A percentile compares a stretch with the other conserved stretches of the same genome.
phyloP scores from a whole-genome alignment of 2,797 vertebrate genomes.

The Notamacropus eugenii region DNA sequence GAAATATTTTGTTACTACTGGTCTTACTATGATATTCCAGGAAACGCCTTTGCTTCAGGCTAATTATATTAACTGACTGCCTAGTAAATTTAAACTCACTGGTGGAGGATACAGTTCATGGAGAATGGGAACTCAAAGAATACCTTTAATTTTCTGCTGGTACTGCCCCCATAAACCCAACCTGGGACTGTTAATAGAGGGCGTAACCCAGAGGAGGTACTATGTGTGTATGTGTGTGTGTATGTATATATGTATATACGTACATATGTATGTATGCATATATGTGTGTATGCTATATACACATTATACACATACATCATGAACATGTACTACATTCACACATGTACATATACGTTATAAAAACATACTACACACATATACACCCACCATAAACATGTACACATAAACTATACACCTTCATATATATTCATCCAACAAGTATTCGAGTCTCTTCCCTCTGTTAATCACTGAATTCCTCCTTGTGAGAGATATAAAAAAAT shows the following conservation, averaged over 20 bases:
- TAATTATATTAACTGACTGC: not conserved
- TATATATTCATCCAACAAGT: no score
- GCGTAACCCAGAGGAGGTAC: not conserved
- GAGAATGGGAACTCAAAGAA: not conserved
- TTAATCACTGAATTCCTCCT: not conserved
- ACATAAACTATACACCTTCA: no score
- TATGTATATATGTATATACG: no score
- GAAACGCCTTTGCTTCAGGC: not conserved
- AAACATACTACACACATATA: no score
- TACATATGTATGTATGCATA: fast-evolving
- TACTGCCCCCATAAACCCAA: not conserved
- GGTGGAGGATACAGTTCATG: not conserved
- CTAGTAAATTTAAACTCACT: not conserved
- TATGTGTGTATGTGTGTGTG: not conserved
- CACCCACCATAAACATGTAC: not conserved
- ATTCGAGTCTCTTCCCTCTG: not conserved
- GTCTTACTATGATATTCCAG: not conserved
- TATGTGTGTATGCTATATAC: no score
- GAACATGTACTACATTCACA: no score
- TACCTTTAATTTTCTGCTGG: not conserved
- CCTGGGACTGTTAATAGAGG: not conserved
- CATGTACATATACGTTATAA: no score
- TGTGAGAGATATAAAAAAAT: not conserved
- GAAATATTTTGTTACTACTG: not conserved
- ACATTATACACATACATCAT: not conserved